Percentiles rank a stretch among this genome's conserved stretches.
These are phyloP conservation scores for Agonopterix alstromeriana DNA, from an alignment of 2,888 invertebrate species.

Conservation along the genomic window DNA sequence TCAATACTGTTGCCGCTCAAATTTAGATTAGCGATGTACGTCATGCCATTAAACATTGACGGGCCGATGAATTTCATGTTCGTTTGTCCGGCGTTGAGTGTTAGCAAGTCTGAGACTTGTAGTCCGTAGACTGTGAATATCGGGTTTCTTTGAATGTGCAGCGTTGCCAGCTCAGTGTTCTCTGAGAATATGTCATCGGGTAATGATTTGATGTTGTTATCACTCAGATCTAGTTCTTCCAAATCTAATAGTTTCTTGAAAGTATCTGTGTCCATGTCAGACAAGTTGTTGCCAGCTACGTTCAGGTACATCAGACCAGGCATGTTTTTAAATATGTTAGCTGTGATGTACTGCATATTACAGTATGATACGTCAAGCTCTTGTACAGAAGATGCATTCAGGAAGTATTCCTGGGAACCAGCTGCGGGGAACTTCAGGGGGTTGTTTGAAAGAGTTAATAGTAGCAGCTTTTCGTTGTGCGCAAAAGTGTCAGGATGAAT, in stretches of 20 bases:
- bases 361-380: constrained; percentile 85
- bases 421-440: constrained; percentile 71
- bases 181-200: constrained; percentile 80
- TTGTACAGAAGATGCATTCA: constrained; percentile 79
- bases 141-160: constrained; percentile 83
- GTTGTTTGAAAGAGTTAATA: constrained; percentile 81
- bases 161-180: constrained; percentile 80
- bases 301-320: constrained; percentile 81
- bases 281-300: constrained; percentile 81
- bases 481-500: constrained; percentile 84
- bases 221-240: constrained; percentile 84
- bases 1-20: constrained; percentile 82
- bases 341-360: constrained; percentile 79
- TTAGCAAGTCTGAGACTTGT: constrained; percentile 78
- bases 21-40: constrained; percentile 79
- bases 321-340: constrained; percentile 80
- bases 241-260: constrained; percentile 80
- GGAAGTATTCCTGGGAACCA: constrained; percentile 63
- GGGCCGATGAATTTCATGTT: constrained; percentile 80
- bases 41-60: constrained; percentile 80
- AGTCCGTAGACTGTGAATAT: constrained; percentile 79
- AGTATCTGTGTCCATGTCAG: constrained; percentile 74
- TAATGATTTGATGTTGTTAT: constrained; percentile 80
- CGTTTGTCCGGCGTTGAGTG: constrained; percentile 82
- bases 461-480: constrained; percentile 79